Evolutionary conservation across 2,888 invertebrate genomes (phyloP), one percentile per base, ranked within the genome.

Genomic region (Carpatolechia fugitivella): DNA sequence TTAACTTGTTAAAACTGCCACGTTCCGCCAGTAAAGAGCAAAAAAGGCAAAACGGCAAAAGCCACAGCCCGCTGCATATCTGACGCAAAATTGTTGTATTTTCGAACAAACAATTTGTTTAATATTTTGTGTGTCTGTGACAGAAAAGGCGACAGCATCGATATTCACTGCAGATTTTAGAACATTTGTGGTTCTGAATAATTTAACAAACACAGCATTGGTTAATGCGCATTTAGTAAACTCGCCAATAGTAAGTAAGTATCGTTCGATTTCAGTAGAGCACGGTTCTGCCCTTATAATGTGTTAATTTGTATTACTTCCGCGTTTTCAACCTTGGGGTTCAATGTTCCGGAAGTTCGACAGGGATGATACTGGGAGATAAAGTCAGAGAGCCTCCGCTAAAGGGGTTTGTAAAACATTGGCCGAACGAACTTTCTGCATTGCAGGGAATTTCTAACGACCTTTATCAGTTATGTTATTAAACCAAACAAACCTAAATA

Each of bases 1-100:
- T 60, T 48, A 56, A 52, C 55, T 57, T 61, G 56, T 59, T 56
- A 58, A 61, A 61, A 58, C 56, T 52, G 59, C 54, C 61, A 61
- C 59, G 59, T 60, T 59, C 51, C 55, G 35, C 35, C 57, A 49
- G 50, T 60, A 60, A 61, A 61, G 55, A 58, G 54, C 51, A 49
- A 55, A 56, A 56, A 56, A 55, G 48, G 52, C 55, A 38, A 24
- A 44, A 44, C 18, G 44, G 55, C 48, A 46, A 53, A 57, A 56
- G 55, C 50, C 50, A 13, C 50, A 50, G 36, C 44, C n/a, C 38
- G 38, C 18, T 36, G 36, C 18, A 14, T 58, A 51, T 52, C 47
- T 55, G 52, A 50, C 36, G 52, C 50, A 40, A 41, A 33, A 48
- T 48, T 52, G 35, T 52, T 55, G 49, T 38, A 16, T 51, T 56